phyloP scores from a whole-genome alignment of 1,140 invertebrate species.

The Temnothorax curvispinosus region DNA sequence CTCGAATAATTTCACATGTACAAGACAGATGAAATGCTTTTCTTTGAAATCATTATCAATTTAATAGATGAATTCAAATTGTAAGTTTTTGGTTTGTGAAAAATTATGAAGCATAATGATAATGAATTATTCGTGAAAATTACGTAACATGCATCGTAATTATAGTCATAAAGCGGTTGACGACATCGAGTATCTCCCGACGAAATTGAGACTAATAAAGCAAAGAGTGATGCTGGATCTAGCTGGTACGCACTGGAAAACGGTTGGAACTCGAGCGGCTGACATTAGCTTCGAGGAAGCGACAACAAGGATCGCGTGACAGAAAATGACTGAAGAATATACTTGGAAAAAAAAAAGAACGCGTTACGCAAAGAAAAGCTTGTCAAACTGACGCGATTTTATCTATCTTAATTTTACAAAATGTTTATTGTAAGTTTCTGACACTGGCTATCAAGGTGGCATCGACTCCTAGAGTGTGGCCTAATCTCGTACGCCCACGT shows the following conservation, averaged over 20 bases:
- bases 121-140: neutral
- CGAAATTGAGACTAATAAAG: slow-evolving; percentile 44
- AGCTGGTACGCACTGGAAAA: slow-evolving; percentile 36
- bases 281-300: slow-evolving; percentile 6
- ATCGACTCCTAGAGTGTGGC: neutral
- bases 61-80: neutral
- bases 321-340: neutral
- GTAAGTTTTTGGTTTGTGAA: neutral
- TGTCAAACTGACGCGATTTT: neutral
- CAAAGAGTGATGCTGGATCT: slow-evolving; percentile 24
- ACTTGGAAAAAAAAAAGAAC: neutral
- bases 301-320: slow-evolving; percentile 17
- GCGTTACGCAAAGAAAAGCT: neutral
- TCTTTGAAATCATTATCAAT: neutral
- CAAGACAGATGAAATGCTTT: neutral
- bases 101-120: neutral
- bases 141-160: neutral
- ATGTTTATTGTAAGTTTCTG: neutral
- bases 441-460: neutral
- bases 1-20: neutral
- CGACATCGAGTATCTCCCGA: slow-evolving; percentile 1
- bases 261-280: neutral
- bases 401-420: neutral
- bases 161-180: slow-evolving; percentile 29
- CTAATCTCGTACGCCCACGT: neutral